Conservation (phyloP, 1,140 invertebrate genomes). For the Stegodyphus dumicola region DNA sequence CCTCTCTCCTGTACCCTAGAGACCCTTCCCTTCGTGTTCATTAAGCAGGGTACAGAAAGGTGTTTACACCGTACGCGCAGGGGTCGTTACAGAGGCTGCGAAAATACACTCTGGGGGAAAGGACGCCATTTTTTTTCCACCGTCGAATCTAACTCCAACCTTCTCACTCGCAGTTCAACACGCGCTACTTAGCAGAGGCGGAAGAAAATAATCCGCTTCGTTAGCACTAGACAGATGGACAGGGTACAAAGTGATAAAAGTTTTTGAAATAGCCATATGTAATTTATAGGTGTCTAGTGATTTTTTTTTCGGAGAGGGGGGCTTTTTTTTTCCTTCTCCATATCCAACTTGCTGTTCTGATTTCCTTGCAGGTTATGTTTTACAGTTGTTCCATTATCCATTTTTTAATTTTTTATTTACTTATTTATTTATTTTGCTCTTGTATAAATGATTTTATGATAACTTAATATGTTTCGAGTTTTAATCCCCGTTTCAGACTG, state of each 20-base stretch:
- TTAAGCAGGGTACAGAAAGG: constrained; percentile 53
- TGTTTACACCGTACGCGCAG: constrained; percentile 50
- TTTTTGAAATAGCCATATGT: constrained; percentile 27
- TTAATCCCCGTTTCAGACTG: too few relatives aligned
- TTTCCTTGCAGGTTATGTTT: not conserved
- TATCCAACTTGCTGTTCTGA: not conserved
- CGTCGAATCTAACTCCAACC: constrained; percentile 8
- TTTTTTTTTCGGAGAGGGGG: not conserved
- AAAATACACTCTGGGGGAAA: constrained; percentile 50
- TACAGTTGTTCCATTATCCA: too few relatives aligned
- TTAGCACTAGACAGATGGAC: constrained; percentile 44
- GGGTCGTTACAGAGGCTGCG: constrained; percentile 38
- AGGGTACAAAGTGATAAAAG: constrained; percentile 13
- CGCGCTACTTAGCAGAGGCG: not conserved
- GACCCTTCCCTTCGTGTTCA: constrained; percentile 52
- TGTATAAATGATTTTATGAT: too few relatives aligned
- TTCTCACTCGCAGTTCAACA: not conserved
- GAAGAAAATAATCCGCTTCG: constrained; percentile 52
- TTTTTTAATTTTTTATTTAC: too few relatives aligned
- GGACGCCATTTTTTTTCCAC: constrained; percentile 30
- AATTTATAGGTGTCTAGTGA: constrained; percentile 24
- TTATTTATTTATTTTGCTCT: too few relatives aligned
- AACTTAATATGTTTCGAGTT: too few relatives aligned
- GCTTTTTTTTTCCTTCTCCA: not conserved
- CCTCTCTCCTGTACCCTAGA: constrained; percentile 51